Evolutionary conservation across 2,113 vertebrate species (phyloP), one percentile per base, ranked within the genome.

Genomic region (Eurypyga helias): DNA sequence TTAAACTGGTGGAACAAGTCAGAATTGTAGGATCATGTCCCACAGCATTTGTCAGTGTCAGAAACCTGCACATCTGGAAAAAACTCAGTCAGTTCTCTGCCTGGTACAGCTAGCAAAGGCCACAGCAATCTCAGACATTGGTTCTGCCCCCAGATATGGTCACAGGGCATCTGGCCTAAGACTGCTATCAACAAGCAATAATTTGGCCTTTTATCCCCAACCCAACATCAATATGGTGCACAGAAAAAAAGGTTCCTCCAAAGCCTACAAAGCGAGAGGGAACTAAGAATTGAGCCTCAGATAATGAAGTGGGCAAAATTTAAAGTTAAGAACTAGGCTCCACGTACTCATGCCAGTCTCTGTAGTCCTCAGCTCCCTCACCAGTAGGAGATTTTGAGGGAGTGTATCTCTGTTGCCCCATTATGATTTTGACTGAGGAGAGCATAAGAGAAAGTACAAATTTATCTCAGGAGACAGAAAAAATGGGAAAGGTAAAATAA

Each of bases 401-500:
- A 92, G 4, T 28, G 51, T 46, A 48, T 75, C 41, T 95, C 43
- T 45, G 34, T 45, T 84, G n/a, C 20, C 62, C 62, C 67, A 34
- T 85, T 33, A 43, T 33, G 46, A 55, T 41, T 89, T 72, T 81
- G 55, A 54, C 48, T 55, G 51, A 92, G 76, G 41, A 89, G 16
- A 49, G 23, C 17, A 52, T 3, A 84, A 57, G 45, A 79, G 24
- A 77, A n/a, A 80, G 25, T 70, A 76, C 72, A 80, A 75, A 79
- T 17, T 24, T 73, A 65, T 31, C 54, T 79, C 24, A 14, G 45
- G 41, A 24, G 31, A 78, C 7, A 92, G n/a, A 89, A 55, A 87
- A 94, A 80, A 83, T 43, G 66, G 54, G 57, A 85, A 86, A 86
- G 64, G 75, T 45, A 91, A 95, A 86, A 88, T 43, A 90, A 93